Conservation (phyloP, 2,797 vertebrate species). For the Enteromius trimaculatus region DNA sequence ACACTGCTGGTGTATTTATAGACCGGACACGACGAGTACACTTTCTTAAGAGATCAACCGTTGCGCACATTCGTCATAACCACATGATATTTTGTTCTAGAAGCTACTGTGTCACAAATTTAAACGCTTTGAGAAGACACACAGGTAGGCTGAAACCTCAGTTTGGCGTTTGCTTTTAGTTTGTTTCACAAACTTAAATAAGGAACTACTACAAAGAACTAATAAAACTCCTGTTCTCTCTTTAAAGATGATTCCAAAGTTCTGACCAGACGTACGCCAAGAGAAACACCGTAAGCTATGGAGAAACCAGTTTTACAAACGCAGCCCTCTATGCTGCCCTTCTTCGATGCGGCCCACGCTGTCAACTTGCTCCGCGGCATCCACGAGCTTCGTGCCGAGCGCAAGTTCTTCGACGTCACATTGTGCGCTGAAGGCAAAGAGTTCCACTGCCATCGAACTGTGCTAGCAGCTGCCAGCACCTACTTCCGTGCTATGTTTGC, state of each 20-base stretch:
- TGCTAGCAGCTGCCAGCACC: conserved; percentile 92
- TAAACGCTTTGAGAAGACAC: conserved; percentile 43
- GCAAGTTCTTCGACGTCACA: conserved; percentile 94
- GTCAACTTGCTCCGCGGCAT: conserved; percentile 91
- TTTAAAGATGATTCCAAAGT: conserved; percentile 66
- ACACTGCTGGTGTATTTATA: conserved; percentile 82
- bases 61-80: conserved; percentile 56
- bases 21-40: conserved; percentile 65
- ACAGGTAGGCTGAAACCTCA: conserved; percentile 66
- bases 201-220: neutral
- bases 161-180: neutral
- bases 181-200: neutral
- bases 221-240: conserved; percentile 29
- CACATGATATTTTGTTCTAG: conserved; percentile 57
- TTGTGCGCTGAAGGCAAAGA: conserved; percentile 90
- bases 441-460: conserved; percentile 94
- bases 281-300: conserved; percentile 67
- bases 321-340: conserved; percentile 82
- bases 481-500: conserved; percentile 98
- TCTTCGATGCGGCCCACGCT: conserved; percentile 91
- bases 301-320: conserved; percentile 79
- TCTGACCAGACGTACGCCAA: conserved; percentile 59
- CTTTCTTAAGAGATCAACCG: conserved; percentile 70
- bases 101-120: conserved; percentile 52
- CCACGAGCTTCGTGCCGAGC: conserved; percentile 89